These are phyloP conservation scores for Numenius phaeopus DNA, from an alignment of 2,797 vertebrate genomes.

Conservation along the genomic window DNA sequence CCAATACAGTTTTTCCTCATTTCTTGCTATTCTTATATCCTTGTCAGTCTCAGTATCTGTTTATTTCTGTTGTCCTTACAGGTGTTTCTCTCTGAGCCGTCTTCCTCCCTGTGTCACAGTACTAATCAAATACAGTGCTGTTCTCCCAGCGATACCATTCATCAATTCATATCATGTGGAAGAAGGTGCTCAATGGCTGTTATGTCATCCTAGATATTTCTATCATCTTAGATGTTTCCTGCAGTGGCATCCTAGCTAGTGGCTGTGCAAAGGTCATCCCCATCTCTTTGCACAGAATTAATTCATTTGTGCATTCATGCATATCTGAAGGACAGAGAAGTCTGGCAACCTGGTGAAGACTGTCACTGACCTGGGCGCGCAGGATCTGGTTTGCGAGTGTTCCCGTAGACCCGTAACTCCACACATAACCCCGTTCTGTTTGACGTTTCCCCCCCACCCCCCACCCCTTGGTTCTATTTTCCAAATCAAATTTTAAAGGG, in stretches of 20 bases:
- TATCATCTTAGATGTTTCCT: not conserved
- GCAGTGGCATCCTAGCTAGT: not conserved
- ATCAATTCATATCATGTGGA: fast-evolving
- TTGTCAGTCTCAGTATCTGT: not conserved
- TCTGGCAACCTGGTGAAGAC: not conserved
- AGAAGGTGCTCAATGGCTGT: not conserved
- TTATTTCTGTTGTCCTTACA: not conserved
- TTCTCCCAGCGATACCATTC: not conserved
- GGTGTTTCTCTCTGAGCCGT: not conserved
- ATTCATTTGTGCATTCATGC: not conserved
- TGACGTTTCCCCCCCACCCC: not conserved
- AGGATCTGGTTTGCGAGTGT: not conserved
- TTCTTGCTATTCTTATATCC: not conserved
- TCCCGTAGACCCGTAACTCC: not conserved
- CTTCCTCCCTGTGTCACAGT: not conserved
- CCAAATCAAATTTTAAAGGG: constrained; percentile 73
- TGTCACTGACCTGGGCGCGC: not conserved
- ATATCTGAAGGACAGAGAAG: not conserved
- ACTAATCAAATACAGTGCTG: not conserved
- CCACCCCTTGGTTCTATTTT: constrained; percentile 33
- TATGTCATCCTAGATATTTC: not conserved
- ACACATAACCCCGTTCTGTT: constrained; percentile 38
- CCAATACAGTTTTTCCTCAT: not conserved
- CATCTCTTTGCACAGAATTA: not conserved
- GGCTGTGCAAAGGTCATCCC: not conserved